Evolutionary conservation across 92 coral and sea anemone genomes (phyloP), one percentile per base, ranked within the genome.

Genomic region (Parazoanthus swiftii): DNA sequence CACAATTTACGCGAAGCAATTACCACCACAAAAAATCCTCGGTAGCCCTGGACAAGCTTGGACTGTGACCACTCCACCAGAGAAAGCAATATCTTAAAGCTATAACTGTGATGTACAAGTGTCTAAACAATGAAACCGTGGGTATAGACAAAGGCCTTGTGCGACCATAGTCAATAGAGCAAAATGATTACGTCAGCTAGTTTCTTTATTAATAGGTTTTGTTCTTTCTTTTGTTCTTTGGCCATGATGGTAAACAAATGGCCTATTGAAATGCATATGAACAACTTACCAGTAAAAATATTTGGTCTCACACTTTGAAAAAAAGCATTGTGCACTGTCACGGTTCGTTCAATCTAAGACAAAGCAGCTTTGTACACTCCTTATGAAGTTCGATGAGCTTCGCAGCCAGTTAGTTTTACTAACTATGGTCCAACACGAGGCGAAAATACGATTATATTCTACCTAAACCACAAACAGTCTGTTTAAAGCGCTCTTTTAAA

Each of bases 1-100:
- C 25, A 66, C 91, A 80, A 56, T 33, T 81, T 89, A 65, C 91
- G 73, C 75, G 76, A 20, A 65, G 38, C 82, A 44, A 82, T 81
- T 35, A 82, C 35, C 74, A 21, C 21, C 80, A 80, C 46, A 72
- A 79, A 86, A 21, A n/a, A n/a, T 89, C 88, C 35, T 37, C n/a
- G 71, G 85, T 80, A 8, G 67, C 54, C 85, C 65, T 44, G 8
- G 56, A 44, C 38, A 37, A 44, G 85, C n/a, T 80, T 15, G 85
- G 85, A 80, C 3, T 37, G 85, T 37, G 3, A 20, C 71, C 70
- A 80, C 65, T 80, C 67, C 21, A 80, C 65, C 85, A 44, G 56
- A 78, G 82, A 78, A 78, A 59, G 63, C 0, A 81, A 44, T 13
- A 36, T 36, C 85, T 39, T 1, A 81, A 81, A 44, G 85, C 85